Evolutionary conservation across 2,113 vertebrate species (phyloP), one percentile per base, ranked within the genome.

Genomic region (Ranitomeya variabilis): DNA sequence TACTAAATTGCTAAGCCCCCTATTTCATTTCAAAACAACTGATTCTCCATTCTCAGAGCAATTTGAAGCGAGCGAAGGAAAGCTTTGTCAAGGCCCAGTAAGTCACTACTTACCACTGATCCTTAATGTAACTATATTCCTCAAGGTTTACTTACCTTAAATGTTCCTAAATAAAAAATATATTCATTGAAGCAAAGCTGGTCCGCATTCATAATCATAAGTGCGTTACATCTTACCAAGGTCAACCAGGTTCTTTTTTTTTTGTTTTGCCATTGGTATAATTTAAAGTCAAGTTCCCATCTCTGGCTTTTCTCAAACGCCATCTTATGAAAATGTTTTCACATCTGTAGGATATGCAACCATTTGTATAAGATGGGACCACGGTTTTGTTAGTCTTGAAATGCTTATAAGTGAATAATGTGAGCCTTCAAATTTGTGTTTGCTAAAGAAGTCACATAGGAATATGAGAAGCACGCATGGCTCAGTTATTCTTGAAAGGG

Each of bases 1-100:
- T 89, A 89, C 80, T 84, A 89, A 89, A 89, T 89, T 89, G 87
- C 87, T 84, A 89, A 89, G 57, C 87, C 87, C 73, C 80, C 87
- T 89, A 89, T 89, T 89, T 89, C 59, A 84, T 89, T 89, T 89
- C 80, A 83, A 89, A 89, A 89, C 87, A 89, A 89, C 80, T 62
- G 81, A 84, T 88, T 83, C 87, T 83, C 45, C 80, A 54, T 89
- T 89, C 87, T 66, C 71, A 77, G 51, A 83, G 59, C 74, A 83
- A 84, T 89, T 89, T 83, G 18, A 89, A 83, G 51, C 6, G 51
- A 80, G 69, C 54, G 80, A 71, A 77, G 80, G 19, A 51, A 89
- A 62, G 52, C 87, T 89, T 89, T 84, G 80, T 89, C 71, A 77
- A 83, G 57, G 67, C 78, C 79, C 67, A 82, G 66, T 74, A 74